These are phyloP conservation scores for Neotragus pygmaeus DNA, from an alignment of 2,113 vertebrate genomes.

Conservation along the genomic window DNA sequence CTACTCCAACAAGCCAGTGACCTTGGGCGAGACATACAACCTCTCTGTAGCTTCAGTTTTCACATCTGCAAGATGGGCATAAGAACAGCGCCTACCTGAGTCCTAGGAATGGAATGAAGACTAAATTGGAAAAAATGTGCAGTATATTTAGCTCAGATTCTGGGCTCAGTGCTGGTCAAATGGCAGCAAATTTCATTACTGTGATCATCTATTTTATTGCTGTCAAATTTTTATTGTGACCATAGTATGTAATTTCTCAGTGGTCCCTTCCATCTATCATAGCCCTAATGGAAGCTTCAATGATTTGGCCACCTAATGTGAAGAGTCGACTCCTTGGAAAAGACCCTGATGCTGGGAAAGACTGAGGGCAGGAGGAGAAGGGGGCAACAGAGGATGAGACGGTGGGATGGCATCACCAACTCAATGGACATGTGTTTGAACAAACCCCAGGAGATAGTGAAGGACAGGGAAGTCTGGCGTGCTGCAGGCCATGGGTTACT, in stretches of 20 bases:
- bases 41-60: neutral
- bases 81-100: neutral
- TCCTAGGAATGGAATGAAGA: neutral
- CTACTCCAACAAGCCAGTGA: neutral
- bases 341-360: neutral
- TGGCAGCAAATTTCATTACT: neutral
- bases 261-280: rapidly evolving
- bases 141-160: neutral
- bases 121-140: neutral
- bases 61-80: neutral
- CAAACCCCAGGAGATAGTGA: neutral
- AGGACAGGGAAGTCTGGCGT: neutral
- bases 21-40: neutral
- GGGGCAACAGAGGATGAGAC: neutral
- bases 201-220: neutral
- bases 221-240: neutral
- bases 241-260: neutral
- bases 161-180: neutral
- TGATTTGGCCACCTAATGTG: neutral
- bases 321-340: neutral
- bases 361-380: neutral
- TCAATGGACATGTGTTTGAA: neutral
- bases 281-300: neutral
- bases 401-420: neutral
- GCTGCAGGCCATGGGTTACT: neutral